Percentiles rank a stretch among this genome's conserved stretches.
phyloP scores from a whole-genome alignment of 2,888 invertebrate genomes.

The Elgonia sp. region DNA sequence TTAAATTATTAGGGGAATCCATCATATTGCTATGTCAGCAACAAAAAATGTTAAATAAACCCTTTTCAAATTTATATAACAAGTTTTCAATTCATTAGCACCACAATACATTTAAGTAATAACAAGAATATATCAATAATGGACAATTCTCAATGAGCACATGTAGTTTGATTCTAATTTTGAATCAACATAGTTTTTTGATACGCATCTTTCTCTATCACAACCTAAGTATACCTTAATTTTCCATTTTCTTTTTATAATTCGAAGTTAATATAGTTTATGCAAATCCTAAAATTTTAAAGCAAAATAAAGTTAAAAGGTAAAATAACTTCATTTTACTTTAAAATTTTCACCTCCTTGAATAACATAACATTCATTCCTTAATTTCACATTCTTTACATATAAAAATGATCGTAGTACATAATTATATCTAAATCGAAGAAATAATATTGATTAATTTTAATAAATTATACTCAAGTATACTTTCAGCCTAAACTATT shows the following conservation, averaged over 20 bases:
- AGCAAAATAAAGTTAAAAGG: no score
- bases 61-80: no score
- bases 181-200: slow-evolving; percentile 1
- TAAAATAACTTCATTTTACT: background rate
- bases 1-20: no score
- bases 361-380: slow-evolving; percentile 16
- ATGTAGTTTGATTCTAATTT: slow-evolving; percentile 1
- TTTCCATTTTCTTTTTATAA: no score
- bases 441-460: background rate
- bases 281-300: no score
- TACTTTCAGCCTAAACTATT: no score
- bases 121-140: background rate
- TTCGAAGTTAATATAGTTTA: no score
- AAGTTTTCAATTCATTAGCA: no score
- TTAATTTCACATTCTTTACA: slow-evolving; percentile 23
- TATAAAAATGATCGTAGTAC: slow-evolving; percentile 38
- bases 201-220: slow-evolving; percentile 23
- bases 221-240: slow-evolving; percentile 7
- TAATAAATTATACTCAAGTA: no score
- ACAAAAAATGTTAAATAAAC: no score
- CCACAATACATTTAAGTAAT: background rate
- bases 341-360: background rate
- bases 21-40: no score
- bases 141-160: background rate
- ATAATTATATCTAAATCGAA: background rate